Evolutionary conservation across 2,797 vertebrate genomes (phyloP).

Genomic region (Gambelia wislizenii): DNA sequence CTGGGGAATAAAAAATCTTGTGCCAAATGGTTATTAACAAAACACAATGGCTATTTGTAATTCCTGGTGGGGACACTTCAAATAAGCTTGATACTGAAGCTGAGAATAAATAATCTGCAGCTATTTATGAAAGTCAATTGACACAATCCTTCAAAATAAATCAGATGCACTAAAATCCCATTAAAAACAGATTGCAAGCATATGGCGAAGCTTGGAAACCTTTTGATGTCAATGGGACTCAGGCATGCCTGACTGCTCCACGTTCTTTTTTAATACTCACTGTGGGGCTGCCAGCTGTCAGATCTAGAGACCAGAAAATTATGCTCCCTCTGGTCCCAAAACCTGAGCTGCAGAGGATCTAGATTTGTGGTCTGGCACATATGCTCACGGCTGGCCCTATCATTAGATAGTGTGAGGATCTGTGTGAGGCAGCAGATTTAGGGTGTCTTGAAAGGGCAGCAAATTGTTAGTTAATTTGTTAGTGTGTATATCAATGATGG

Average conservation of each 20-base stretch:
- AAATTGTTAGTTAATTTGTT: no score
- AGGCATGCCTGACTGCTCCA: background rate
- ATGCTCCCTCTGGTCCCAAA: background rate
- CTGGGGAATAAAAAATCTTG: conserved; percentile 19
- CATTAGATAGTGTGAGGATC: background rate
- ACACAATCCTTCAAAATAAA: conserved; percentile 18
- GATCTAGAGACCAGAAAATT: background rate
- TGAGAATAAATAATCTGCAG: conserved; percentile 22
- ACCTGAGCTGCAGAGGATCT: background rate
- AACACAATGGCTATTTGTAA: conserved; percentile 30
- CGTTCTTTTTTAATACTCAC: background rate
- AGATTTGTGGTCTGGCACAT: background rate
- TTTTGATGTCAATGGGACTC: background rate
- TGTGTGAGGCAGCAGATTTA: background rate
- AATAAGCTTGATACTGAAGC: background rate
- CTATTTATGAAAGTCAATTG: conserved; percentile 34
- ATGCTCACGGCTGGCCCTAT: background rate
- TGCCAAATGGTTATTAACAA: conserved; percentile 28
- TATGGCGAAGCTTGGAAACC: conserved; percentile 6
- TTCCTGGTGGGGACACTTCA: conserved; percentile 25
- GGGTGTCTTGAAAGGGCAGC: background rate
- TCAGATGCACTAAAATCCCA: background rate
- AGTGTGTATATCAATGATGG: no score
- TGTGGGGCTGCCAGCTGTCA: background rate
- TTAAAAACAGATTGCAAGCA: conserved; percentile 2